phyloP scores from a whole-genome alignment of 1,140 invertebrate genomes.

The Aphis craccivora region DNA sequence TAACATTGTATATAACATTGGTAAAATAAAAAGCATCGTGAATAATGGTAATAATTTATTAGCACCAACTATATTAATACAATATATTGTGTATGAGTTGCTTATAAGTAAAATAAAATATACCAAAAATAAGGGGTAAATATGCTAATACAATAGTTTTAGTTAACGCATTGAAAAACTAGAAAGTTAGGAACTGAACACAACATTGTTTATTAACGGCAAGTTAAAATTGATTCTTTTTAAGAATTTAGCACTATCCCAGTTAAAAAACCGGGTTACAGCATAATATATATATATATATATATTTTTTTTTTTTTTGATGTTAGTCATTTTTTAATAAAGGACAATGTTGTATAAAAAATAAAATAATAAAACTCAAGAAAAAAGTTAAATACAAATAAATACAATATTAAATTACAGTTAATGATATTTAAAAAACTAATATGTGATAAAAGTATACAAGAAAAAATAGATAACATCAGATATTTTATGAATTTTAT shows the following conservation, averaged over 20 bases:
- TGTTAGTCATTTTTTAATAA: conserved; percentile 24
- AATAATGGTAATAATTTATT: conserved; percentile 52
- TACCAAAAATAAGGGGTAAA: conserved; percentile 1
- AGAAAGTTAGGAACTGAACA: conserved; percentile 56
- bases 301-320: background rate
- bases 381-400: conserved; percentile 35
- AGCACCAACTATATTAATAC: conserved; percentile 51
- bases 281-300: background rate
- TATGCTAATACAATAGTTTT: conserved; percentile 24
- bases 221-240: conserved; percentile 32
- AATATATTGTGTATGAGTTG: background rate
- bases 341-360: conserved; percentile 38
- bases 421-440: conserved; percentile 28
- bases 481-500: background rate
- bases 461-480: conserved; percentile 8
- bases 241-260: background rate
- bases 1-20: background rate
- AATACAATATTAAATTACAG: conserved; percentile 18
- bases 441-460: conserved; percentile 18
- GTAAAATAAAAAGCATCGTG: background rate
- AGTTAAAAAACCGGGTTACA: background rate
- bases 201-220: conserved; percentile 36
- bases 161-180: conserved; percentile 46
- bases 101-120: conserved; percentile 15
- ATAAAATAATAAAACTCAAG: conserved; percentile 25